Evolutionary conservation across 2,113 vertebrate species (phyloP).

Genomic region (Vombatus ursinus): DNA sequence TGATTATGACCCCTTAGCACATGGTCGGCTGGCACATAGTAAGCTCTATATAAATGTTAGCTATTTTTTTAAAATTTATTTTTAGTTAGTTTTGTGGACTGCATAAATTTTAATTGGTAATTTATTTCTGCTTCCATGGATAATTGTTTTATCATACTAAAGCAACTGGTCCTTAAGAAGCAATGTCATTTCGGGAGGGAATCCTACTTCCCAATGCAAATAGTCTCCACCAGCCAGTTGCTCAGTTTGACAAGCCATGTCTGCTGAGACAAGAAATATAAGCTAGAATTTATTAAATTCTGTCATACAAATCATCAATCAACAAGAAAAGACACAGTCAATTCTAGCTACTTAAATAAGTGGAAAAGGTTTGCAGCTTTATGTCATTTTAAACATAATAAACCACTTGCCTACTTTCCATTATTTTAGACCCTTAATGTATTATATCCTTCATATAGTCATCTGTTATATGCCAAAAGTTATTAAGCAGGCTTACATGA

Average conservation of each 20-base stretch:
- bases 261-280: slow-evolving; percentile 66
- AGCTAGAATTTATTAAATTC: slow-evolving; percentile 68
- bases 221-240: slow-evolving; percentile 50
- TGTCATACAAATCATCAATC: slow-evolving; percentile 70
- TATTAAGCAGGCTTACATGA: not conserved
- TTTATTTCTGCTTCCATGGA: slow-evolving; percentile 45
- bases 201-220: slow-evolving; percentile 25
- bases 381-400: slow-evolving; percentile 58
- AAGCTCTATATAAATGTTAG: not conserved
- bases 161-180: slow-evolving; percentile 15
- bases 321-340: slow-evolving; percentile 70
- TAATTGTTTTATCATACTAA: slow-evolving; percentile 44
- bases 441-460: not conserved
- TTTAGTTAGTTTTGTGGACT: not conserved
- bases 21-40: not conserved
- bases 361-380: slow-evolving; percentile 70
- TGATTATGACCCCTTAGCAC: not conserved
- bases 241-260: slow-evolving; percentile 63
- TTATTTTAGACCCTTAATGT: slow-evolving; percentile 45
- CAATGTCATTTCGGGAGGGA: slow-evolving; percentile 53
- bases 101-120: not conserved
- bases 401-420: not conserved
- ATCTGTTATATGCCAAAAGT: not conserved
- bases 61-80: not conserved
- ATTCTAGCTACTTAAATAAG: slow-evolving; percentile 67